Evolutionary conservation across 2,113 vertebrate genomes (phyloP).

Genomic region (Poicephalus meyeri): DNA sequence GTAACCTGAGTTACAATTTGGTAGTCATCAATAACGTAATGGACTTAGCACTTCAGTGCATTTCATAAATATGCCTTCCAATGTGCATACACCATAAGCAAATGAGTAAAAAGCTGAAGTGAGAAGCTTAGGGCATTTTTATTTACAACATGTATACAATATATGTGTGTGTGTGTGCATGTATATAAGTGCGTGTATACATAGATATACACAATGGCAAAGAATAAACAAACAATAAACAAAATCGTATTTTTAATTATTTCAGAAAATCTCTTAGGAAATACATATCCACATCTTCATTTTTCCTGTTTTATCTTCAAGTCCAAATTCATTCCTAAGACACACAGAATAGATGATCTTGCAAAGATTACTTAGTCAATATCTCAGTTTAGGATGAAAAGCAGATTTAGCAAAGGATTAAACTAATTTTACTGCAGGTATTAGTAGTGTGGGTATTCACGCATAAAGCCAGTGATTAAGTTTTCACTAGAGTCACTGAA

Average conservation of each 20-base stretch:
- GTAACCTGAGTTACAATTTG: background rate
- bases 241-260: background rate
- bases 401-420: background rate
- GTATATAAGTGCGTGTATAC: rapidly evolving
- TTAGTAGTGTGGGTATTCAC: background rate
- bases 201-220: background rate
- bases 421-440: background rate
- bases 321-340: background rate
- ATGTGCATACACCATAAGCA: background rate
- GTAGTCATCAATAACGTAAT: background rate
- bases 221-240: background rate
- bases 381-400: background rate
- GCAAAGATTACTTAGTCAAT: background rate
- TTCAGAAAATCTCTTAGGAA: background rate
- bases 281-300: background rate
- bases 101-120: background rate
- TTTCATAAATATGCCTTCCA: background rate
- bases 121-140: background rate
- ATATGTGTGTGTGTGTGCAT: no score
- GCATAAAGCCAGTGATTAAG: background rate
- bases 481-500: background rate
- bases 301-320: background rate
- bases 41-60: background rate
- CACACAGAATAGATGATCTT: background rate
- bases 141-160: background rate